Evolutionary conservation across 2,888 invertebrate genomes (phyloP).

Genomic region (Slavum lentiscoides): DNA sequence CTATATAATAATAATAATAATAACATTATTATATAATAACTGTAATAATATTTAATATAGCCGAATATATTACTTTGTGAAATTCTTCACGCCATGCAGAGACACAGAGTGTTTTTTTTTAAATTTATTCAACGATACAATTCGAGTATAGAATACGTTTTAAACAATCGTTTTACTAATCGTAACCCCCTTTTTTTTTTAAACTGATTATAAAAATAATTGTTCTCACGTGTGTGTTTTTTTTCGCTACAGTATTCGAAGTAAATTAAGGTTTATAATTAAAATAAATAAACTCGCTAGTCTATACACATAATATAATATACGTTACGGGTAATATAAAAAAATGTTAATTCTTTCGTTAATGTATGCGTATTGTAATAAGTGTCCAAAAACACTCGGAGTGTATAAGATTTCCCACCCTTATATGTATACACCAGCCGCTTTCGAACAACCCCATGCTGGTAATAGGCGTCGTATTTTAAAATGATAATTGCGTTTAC

Average conservation of each 20-base stretch:
- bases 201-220: conserved; percentile 5
- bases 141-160: background rate
- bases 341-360: conserved; percentile 21
- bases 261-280: conserved; percentile 14
- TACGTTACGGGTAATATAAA: background rate
- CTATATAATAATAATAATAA: too few relatives aligned
- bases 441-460: conserved; percentile 50
- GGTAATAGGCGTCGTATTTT: background rate
- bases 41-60: too few relatives aligned
- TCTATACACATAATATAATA: background rate
- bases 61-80: too few relatives aligned
- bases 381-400: conserved; percentile 35
- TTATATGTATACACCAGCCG: conserved; percentile 17
- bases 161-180: background rate
- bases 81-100: too few relatives aligned
- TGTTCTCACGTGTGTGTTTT: background rate
- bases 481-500: conserved; percentile 43
- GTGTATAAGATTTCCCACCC: conserved; percentile 30
- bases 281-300: background rate
- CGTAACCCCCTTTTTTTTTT: background rate
- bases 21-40: too few relatives aligned
- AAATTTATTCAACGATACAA: background rate
- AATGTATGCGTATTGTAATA: background rate
- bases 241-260: background rate
- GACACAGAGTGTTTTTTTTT: too few relatives aligned